Conservation (phyloP, 2,797 vertebrate species). For the Acipenser ruthenus region DNA sequence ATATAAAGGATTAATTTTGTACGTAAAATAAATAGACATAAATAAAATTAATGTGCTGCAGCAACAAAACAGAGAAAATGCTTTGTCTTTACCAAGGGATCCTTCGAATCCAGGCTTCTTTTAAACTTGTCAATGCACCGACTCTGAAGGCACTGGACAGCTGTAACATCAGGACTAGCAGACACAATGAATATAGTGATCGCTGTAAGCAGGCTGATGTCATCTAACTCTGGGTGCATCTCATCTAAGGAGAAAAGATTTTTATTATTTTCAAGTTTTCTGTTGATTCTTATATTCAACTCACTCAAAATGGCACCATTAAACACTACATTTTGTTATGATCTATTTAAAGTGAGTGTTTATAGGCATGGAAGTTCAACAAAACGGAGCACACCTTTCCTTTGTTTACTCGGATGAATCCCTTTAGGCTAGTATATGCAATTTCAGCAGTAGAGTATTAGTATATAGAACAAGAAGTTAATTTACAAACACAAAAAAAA, state of each 20-base stretch:
- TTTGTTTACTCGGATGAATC: too few species aligned
- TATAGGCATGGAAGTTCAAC: too few species aligned
- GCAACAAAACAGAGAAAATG: constrained; percentile 13
- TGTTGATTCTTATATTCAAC: too few species aligned
- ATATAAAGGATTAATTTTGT: not conserved
- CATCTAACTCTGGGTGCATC: constrained; percentile 47
- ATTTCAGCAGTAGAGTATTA: too few species aligned
- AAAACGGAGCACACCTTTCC: too few species aligned
- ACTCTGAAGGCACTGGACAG: constrained; percentile 60
- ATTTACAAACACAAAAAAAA: too few species aligned
- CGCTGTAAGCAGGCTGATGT: constrained; percentile 69
- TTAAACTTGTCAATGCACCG: constrained; percentile 70
- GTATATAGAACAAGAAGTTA: too few species aligned
- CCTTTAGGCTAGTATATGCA: too few species aligned
- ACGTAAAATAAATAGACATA: not conserved
- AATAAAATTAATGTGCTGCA: too few species aligned
- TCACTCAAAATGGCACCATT: too few species aligned
- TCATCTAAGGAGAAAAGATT: constrained; percentile 26
- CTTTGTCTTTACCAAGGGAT: constrained; percentile 64
- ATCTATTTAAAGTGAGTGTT: too few species aligned
- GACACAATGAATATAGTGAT: constrained; percentile 77
- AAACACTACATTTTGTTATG: too few species aligned
- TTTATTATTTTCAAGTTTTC: not conserved
- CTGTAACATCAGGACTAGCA: constrained; percentile 67
- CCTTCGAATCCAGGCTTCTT: constrained; percentile 65